A percentile compares a stretch with the other conserved stretches of the same genome.
These are phyloP conservation scores for Channa maculata DNA, from an alignment of 2,113 vertebrate species.

Conservation along the genomic window DNA sequence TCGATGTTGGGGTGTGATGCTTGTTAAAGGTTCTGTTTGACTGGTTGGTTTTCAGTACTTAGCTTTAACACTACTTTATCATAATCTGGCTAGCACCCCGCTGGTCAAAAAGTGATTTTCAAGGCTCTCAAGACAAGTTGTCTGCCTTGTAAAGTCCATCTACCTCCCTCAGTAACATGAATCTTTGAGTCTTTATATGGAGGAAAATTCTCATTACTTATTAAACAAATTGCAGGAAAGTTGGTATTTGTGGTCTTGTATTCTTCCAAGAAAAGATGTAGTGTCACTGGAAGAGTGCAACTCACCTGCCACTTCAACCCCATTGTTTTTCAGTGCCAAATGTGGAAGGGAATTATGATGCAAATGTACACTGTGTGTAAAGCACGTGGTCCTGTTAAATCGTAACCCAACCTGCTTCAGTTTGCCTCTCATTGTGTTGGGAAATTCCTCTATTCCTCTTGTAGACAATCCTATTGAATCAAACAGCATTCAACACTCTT, in stretches of 20 bases:
- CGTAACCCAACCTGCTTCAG: conserved; percentile 18
- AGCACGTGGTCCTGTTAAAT: conserved; percentile 12
- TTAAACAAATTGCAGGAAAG: too few species aligned
- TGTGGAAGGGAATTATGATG: conserved; percentile 35
- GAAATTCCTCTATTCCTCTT: conserved; percentile 32
- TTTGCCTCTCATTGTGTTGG: conserved; percentile 21
- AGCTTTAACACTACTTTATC: conserved; percentile 26
- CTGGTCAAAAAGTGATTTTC: conserved; percentile 38
- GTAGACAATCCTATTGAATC: conserved; percentile 64
- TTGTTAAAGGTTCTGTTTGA: conserved; percentile 32
- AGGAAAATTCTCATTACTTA: too few species aligned
- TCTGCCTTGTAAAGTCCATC: conserved; percentile 60
- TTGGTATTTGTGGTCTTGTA: background rate
- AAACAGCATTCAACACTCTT: conserved; percentile 13
- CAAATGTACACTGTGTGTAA: conserved; percentile 35
- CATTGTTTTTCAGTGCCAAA: conserved; percentile 71
- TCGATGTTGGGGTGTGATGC: background rate
- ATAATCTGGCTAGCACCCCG: conserved; percentile 5
- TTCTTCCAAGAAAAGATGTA: conserved; percentile 35
- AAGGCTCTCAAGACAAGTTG: conserved; percentile 27
- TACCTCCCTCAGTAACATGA: conserved; percentile 61
- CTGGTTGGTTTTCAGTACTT: conserved; percentile 18
- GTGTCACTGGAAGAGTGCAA: conserved; percentile 11
- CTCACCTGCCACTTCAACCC: background rate
- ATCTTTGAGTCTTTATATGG: conserved; percentile 16